A percentile compares a stretch with the other conserved stretches of the same genome.
Evolutionary conservation across 2,113 vertebrate species (phyloP).

Genomic region (Eclectus roratus): DNA sequence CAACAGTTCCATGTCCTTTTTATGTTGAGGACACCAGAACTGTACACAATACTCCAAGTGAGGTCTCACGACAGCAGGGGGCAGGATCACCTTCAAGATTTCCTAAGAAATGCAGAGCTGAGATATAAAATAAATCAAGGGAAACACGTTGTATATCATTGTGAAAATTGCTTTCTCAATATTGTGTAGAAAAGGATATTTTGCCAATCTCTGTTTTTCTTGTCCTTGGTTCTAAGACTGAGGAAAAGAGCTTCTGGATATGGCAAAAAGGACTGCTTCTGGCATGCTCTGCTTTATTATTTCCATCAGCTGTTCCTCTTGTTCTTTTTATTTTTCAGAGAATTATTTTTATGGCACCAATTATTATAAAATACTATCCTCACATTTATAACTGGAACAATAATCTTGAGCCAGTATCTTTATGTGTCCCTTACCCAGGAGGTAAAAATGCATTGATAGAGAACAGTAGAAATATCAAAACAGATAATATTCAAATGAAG

Average conservation of each 20-base stretch:
- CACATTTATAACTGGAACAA: background rate
- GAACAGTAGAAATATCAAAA: background rate
- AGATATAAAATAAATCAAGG: background rate
- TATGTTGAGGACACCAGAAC: too few species aligned
- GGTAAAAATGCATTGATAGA: background rate
- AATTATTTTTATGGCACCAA: conserved; percentile 2
- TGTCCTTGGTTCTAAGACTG: background rate
- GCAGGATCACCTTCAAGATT: background rate
- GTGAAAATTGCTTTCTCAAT: background rate
- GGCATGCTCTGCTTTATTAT: background rate
- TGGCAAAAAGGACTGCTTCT: background rate
- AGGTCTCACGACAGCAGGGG: too few species aligned
- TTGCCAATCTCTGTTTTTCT: background rate
- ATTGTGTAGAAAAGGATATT: background rate
- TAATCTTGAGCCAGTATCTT: background rate
- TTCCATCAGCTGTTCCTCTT: background rate
- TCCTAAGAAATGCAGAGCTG: background rate
- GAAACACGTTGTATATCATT: background rate
- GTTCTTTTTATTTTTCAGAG: background rate
- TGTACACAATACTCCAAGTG: too few species aligned
- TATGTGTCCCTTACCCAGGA: background rate
- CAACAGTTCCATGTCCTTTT: too few species aligned
- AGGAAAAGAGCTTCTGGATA: background rate
- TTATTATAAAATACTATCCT: background rate
- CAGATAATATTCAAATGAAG: background rate